These are phyloP conservation scores for Turnix velox DNA, from an alignment of 2,113 vertebrate genomes.

Conservation along the genomic window DNA sequence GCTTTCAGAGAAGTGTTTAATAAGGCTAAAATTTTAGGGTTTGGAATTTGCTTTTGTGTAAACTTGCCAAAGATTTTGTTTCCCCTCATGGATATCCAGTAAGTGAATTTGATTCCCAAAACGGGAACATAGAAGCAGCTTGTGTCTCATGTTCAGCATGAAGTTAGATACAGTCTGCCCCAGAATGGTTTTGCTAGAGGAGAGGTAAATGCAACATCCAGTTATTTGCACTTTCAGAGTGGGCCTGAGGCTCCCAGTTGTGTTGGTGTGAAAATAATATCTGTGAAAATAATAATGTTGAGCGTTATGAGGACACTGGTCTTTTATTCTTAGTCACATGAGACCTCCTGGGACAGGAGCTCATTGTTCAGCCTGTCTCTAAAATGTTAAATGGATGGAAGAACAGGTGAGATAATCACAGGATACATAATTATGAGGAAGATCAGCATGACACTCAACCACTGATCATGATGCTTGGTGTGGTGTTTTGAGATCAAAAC, in stretches of 20 bases:
- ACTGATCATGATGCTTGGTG: neutral
- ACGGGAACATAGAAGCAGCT: neutral
- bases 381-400: neutral
- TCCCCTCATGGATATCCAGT: neutral
- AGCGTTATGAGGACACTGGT: neutral
- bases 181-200: neutral
- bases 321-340: neutral
- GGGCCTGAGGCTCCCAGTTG: neutral
- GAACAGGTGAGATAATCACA: fast-evolving
- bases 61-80: neutral
- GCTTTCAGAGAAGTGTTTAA: neutral
- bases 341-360: neutral
- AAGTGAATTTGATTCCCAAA: neutral
- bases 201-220: neutral
- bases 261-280: neutral
- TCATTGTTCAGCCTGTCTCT: neutral
- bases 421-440: neutral
- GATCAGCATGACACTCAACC: neutral
- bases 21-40: too few relatives aligned
- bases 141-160: neutral
- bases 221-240: neutral
- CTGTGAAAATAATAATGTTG: neutral
- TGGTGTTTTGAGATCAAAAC: neutral
- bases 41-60: neutral
- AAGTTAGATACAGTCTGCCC: neutral